Evolutionary conservation across 2,797 vertebrate genomes (phyloP), one percentile per base, ranked within the genome.

Genomic region (Alcedo atthis): DNA sequence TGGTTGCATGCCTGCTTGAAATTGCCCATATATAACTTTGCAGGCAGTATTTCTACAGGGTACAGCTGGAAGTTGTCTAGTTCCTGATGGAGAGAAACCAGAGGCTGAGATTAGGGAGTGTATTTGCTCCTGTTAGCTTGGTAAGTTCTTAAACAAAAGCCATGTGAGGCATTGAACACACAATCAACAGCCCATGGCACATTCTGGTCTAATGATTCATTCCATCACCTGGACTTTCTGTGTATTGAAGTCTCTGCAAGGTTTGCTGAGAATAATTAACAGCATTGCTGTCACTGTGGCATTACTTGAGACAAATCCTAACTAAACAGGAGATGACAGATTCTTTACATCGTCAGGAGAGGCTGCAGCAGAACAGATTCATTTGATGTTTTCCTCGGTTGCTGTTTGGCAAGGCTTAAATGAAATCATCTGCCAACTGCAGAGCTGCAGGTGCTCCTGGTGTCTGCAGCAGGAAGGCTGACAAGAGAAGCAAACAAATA

Each of bases 21-120:
- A 92, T 98, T 95, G 12, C 98, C 98, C 98, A 99, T 97, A 55
- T 98, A 99, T 67, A 99, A 86, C 78, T 85, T 97, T 19, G 94
- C 97, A 28, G 98, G 96, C 16, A 99, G 37, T 71, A 99, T 97
- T 96, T 99, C 99, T 95, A 98, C 96, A 24, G 99, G 99, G 84
- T 99, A 98, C 1, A 94, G 92, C 92, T 97, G 94, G 81, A 99
- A 94, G 37, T 86, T 97, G 61, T 99, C 98, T 87, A 99, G 85
- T 85, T 99, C 99, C 99, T 99, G 90, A 32, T 22, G 1, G 66
- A 77, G 68, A 93, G 15, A 91, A 91, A 70, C 12, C 85, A 86
- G 3, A 76, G 53, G 26, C 51, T 90, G 58, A 48, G n/a, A 64
- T 94, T 70, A 71, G 70, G 80, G 63, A n/a, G 48, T 8, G 5